These are phyloP conservation scores for Embiotoca jacksoni DNA, from an alignment of 2,113 vertebrate species.

Conservation along the genomic window DNA sequence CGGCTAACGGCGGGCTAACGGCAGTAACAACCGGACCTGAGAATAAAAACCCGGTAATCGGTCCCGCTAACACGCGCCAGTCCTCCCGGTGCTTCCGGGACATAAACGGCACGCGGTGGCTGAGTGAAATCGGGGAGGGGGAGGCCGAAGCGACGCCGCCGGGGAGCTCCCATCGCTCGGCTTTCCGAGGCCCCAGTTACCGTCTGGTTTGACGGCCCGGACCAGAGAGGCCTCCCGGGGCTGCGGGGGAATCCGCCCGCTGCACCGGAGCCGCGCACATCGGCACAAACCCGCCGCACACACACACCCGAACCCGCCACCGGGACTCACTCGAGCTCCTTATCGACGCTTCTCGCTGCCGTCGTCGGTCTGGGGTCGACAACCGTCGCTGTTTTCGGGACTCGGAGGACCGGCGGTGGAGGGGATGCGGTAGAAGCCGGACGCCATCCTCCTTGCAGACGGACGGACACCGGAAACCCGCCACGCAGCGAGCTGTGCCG, in stretches of 20 bases:
- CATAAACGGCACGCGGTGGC: not conserved
- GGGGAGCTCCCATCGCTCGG: not conserved
- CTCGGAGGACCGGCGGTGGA: conserved; percentile 67
- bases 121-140: accelerated
- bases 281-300: not conserved
- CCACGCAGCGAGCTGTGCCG: conserved; percentile 57
- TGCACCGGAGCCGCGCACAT: conserved; percentile 23
- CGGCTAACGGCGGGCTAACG: conserved; percentile 43
- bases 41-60: not conserved
- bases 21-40: conserved; percentile 47
- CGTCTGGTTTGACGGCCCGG: conserved; percentile 37
- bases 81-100: accelerated
- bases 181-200: conserved; percentile 41
- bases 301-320: not conserved
- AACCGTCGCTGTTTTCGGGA: conserved; percentile 33
- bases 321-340: conserved; percentile 29
- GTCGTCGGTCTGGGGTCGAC: conserved; percentile 25
- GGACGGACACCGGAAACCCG: conserved; percentile 81
- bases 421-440: conserved; percentile 72
- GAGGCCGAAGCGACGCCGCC: not conserved
- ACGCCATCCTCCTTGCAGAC: conserved; percentile 80
- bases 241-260: conserved; percentile 49
- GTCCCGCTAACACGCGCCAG: not conserved
- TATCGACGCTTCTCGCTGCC: conserved; percentile 23
- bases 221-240: conserved; percentile 68